Evolutionary conservation across 1,140 invertebrate genomes (phyloP).

Genomic region (Megathymus violae): DNA sequence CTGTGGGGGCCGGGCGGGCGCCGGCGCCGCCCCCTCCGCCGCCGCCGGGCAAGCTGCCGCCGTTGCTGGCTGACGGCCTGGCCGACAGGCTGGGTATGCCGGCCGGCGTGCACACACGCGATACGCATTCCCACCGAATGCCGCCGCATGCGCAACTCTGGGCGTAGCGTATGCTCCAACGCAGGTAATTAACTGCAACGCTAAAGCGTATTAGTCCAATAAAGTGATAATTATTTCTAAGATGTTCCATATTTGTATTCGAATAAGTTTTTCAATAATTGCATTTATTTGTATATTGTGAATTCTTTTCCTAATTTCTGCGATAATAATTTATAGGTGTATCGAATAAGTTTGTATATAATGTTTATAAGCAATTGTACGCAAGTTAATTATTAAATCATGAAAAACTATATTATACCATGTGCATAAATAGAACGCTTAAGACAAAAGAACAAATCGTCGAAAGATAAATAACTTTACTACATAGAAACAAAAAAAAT

Average conservation of each 20-base stretch:
- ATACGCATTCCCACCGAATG: constrained; percentile 89
- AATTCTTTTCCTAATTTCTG: constrained; percentile 73
- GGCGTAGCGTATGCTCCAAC: constrained; percentile 85
- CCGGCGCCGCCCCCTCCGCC: constrained; percentile 87
- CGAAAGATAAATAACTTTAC: too few species aligned
- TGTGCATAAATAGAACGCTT: constrained; percentile 36
- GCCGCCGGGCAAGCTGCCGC: constrained; percentile 84
- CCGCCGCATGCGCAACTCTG: constrained; percentile 95
- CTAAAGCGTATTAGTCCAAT: constrained; percentile 81
- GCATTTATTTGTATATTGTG: constrained; percentile 71
- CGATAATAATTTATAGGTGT: constrained; percentile 71
- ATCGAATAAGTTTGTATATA: constrained; percentile 43
- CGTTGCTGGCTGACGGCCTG: constrained; percentile 78
- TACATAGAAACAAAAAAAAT: too few species aligned
- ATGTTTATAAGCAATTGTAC: constrained; percentile 37
- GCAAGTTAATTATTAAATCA: constrained; percentile 13
- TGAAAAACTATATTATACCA: constrained; percentile 29
- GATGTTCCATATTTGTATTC: constrained; percentile 68
- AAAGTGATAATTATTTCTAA: constrained; percentile 79
- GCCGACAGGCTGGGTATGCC: too few species aligned
- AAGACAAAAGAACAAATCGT: background rate
- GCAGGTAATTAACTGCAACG: constrained; percentile 83
- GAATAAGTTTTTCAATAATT: constrained; percentile 49
- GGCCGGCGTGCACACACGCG: constrained; percentile 91
- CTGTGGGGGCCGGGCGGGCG: constrained; percentile 82